phyloP scores from a whole-genome alignment of 2,113 vertebrate genomes.

The Rousettus leschenaultii region DNA sequence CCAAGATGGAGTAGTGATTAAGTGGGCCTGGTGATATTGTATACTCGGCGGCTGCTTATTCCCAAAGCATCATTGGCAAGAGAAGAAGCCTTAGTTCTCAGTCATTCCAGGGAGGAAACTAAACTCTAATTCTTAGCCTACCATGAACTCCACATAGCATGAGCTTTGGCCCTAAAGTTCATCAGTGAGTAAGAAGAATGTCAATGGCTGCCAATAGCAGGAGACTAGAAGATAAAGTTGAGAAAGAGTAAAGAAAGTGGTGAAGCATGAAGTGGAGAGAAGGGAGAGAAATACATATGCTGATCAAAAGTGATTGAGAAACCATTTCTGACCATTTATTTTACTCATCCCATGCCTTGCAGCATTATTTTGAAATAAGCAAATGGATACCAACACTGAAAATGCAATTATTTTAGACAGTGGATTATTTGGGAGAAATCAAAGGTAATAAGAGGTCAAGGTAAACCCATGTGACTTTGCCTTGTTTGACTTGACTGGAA shows the following conservation, averaged over 20 bases:
- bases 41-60: neutral
- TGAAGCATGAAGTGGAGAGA: neutral
- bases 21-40: neutral
- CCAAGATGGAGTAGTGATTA: slow-evolving; percentile 45
- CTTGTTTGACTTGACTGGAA: neutral
- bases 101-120: neutral
- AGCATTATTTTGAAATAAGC: neutral
- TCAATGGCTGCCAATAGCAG: neutral
- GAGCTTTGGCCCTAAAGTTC: neutral
- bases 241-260: neutral
- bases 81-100: neutral
- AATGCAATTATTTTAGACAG: neutral
- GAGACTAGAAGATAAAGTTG: neutral
- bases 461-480: neutral
- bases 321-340: neutral
- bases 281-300: neutral
- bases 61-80: slow-evolving; percentile 7
- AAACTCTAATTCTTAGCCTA: neutral
- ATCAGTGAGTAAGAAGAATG: neutral
- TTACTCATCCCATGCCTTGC: neutral
- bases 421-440: neutral
- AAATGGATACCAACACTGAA: neutral
- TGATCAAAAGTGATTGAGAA: neutral
- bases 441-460: neutral
- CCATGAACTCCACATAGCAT: neutral